A percentile compares a stretch with the other conserved stretches of the same genome.
phyloP scores from a whole-genome alignment of 2,113 vertebrate species.

The Amazona guildingii region DNA sequence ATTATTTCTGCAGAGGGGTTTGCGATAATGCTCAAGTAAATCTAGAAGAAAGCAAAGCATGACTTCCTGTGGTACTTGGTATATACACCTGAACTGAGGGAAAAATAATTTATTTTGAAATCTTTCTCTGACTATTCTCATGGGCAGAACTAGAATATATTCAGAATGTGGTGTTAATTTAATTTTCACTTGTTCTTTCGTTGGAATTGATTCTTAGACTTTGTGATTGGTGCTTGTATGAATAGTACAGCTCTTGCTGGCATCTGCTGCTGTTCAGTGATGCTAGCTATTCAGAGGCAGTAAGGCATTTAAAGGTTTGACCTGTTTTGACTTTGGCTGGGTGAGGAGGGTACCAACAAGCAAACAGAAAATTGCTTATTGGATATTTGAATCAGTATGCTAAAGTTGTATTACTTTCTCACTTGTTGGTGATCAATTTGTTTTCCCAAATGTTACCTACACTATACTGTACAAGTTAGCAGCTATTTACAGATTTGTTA shows the following conservation, averaged over 20 bases:
- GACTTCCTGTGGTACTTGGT: background rate
- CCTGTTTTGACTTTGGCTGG: background rate
- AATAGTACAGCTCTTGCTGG: background rate
- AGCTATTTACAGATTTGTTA: background rate
- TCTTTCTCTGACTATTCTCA: background rate
- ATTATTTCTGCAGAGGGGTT: background rate
- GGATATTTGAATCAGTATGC: background rate
- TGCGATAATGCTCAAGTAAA: background rate
- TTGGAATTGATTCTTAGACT: background rate
- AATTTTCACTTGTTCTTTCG: background rate
- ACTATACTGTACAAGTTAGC: background rate
- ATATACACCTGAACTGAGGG: background rate
- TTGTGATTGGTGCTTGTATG: background rate
- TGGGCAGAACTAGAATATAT: background rate
- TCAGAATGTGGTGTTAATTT: background rate
- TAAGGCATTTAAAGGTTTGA: background rate
- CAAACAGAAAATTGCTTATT: background rate
- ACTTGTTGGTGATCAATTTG: background rate
- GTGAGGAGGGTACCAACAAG: background rate
- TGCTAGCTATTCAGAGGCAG: background rate
- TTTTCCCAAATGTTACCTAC: background rate
- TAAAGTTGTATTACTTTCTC: background rate
- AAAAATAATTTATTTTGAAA: background rate
- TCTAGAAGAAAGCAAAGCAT: background rate
- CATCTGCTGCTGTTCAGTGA: background rate